Evolutionary conservation across 2,888 invertebrate genomes (phyloP), one percentile per base, ranked within the genome.

Genomic region (Imbricaverruca yamaguchii): DNA sequence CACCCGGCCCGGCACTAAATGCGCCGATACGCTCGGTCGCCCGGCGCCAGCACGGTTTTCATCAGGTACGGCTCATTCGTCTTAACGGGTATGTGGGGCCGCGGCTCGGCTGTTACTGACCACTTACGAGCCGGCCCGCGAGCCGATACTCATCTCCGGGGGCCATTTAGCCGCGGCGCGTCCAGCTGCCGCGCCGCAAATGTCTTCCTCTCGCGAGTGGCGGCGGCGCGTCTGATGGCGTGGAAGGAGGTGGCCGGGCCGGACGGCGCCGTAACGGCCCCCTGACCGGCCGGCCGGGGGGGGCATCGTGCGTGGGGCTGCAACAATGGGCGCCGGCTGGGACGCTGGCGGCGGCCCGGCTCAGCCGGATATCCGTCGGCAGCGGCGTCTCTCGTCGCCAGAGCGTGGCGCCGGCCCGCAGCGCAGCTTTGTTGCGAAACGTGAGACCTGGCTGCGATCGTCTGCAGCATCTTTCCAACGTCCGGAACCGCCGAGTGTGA

Each of bases 61-160:
- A 69, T 69, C 39, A 25, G 69, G 39, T 39, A 69, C 69, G 69
- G 69, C 69, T 69, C 69, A 13, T 69, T 69, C 69, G 69, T 39
- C 21, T 69, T 69, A 13, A 39, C 39, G 69, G 39, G 25, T 12
- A 69, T 69, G 7, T n/a, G 67, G 15, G 39, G 69, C 7, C 39
- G 69, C 39, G 69, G n/a, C 9, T n/a, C 1, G 65, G 65, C 65
- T 23, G 65, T 65, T 65, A 23, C 65, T 65, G 65, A 65, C 65
- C 65, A 65, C 65, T 23, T 23, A 15, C 69, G 6, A 39, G 15
- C 69, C 39, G 39, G 12, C 69, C 39, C 1, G 25, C 65, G 12
- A n/a, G 39, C 15, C 39, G 39, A 69, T 69, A 39, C 69, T 6
- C 39, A 69, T 69, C 69, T 69, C 69, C 39, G 10, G 69, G 69